Evolutionary conservation across 2,113 vertebrate species (phyloP).

Genomic region (Lepidothrix coronata): DNA sequence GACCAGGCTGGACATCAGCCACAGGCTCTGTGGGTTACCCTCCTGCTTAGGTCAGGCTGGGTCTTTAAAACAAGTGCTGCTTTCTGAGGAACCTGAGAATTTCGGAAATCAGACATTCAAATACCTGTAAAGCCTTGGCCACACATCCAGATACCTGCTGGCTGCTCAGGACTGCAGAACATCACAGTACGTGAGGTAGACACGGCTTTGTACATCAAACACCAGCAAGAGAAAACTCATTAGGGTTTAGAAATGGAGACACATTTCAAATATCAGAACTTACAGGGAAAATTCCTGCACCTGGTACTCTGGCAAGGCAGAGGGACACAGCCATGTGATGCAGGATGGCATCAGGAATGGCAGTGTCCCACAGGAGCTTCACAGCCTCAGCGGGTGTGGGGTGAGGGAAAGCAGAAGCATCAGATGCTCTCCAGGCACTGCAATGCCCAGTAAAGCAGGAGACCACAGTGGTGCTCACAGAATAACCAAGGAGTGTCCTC

Average conservation of each 20-base stretch:
- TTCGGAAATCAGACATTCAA: neutral
- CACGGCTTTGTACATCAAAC: neutral
- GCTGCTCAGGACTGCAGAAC: neutral
- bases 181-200: neutral
- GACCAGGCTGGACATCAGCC: rapidly evolving
- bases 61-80: neutral
- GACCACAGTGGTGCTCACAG: neutral
- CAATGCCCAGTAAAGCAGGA: neutral
- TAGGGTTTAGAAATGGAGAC: neutral
- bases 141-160: neutral
- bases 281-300: neutral
- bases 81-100: neutral
- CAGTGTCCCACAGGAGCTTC: neutral
- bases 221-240: neutral
- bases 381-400: neutral
- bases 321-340: too few species aligned
- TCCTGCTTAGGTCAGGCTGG: rapidly evolving
- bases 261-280: neutral
- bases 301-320: neutral
- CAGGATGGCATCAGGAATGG: rapidly evolving
- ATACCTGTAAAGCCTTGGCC: neutral
- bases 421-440: neutral
- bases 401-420: neutral
- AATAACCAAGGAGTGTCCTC: neutral
- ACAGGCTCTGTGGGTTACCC: neutral